Conservation (phyloP, 2,797 vertebrate genomes). For the Scomberomorus guttatus region DNA sequence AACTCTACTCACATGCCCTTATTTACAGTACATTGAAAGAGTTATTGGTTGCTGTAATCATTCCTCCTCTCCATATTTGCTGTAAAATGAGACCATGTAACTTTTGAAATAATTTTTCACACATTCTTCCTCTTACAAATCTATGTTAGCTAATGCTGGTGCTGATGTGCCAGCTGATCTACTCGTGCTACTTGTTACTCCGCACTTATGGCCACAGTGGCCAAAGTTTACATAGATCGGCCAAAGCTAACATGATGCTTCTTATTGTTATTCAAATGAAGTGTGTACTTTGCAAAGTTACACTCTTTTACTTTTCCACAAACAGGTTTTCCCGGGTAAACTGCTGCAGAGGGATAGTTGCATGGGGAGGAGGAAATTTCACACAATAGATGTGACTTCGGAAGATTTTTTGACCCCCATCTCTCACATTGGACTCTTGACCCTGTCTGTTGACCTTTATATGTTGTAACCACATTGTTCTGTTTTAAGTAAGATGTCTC, state of each 20-base stretch:
- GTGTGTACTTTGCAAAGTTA: background rate
- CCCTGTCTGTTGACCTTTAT: no score
- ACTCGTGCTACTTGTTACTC: background rate
- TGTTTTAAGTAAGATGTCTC: no score
- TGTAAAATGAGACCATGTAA: background rate
- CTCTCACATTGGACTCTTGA: background rate
- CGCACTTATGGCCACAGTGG: background rate
- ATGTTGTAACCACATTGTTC: no score
- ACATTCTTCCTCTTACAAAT: background rate
- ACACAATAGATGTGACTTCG: background rate
- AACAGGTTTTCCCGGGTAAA: background rate
- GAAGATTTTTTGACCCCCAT: background rate
- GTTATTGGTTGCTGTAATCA: background rate
- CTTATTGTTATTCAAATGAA: background rate
- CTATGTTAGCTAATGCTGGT: no score
- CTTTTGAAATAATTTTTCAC: background rate
- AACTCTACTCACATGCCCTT: background rate
- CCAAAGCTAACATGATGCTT: background rate
- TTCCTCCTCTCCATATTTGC: background rate
- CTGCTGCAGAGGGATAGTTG: background rate
- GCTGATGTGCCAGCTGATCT: no score
- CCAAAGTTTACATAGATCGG: background rate
- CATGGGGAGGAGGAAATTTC: background rate
- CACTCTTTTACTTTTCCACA: background rate
- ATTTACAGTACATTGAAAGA: background rate